Evolutionary conservation across 2,113 vertebrate species (phyloP).

Genomic region (Machaerirhynchus nigripectus): DNA sequence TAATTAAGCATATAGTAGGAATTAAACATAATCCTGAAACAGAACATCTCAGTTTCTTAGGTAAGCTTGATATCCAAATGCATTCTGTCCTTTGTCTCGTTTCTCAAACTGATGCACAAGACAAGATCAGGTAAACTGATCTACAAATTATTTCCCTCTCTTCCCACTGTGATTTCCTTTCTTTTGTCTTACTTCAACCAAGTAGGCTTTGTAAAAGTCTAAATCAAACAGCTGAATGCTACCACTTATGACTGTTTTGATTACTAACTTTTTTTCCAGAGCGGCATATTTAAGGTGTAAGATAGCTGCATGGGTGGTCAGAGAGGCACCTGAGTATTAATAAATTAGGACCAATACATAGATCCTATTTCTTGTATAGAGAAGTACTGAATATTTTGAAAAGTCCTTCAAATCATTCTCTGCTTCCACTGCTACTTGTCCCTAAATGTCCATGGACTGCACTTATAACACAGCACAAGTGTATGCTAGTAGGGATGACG

Average conservation of each 20-base stretch:
- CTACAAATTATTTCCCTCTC: not conserved
- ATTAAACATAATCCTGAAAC: not conserved
- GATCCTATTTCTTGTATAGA: not conserved
- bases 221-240: not conserved
- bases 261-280: not conserved
- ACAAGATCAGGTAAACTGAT: not conserved
- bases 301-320: not conserved
- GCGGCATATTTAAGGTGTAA: not conserved
- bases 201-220: not conserved
- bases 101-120: not conserved
- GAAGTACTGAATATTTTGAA: not conserved
- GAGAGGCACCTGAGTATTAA: not conserved
- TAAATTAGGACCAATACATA: not conserved
- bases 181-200: not conserved
- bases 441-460: not conserved
- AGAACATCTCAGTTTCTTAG: not conserved
- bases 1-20: not conserved
- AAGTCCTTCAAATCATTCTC: not conserved
- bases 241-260: not conserved
- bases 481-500: not conserved
- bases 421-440: not conserved
- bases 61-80: not conserved
- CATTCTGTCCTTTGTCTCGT: not conserved
- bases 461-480: not conserved
- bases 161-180: not conserved